phyloP scores from a whole-genome alignment of 2,888 invertebrate species.

The Melitaea athalia region DNA sequence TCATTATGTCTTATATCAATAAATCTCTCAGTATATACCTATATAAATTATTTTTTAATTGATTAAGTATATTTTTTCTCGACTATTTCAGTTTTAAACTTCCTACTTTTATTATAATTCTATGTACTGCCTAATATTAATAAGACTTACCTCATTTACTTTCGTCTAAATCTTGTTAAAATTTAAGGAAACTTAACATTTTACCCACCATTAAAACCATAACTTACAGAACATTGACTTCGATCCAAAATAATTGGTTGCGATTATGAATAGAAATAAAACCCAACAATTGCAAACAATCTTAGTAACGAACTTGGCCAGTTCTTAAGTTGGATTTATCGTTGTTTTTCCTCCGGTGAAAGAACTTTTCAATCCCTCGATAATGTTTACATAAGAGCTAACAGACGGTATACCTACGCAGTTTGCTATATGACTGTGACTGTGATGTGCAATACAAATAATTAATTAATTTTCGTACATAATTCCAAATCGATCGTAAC shows the following conservation, averaged over 20 bases:
- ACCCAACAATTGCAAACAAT: slow-evolving; percentile 18
- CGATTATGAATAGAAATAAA: slow-evolving; percentile 20
- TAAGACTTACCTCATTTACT: too few relatives aligned
- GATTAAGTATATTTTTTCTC: too few relatives aligned
- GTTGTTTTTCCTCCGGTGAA: slow-evolving; percentile 68
- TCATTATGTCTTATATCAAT: too few relatives aligned
- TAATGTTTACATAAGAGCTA: slow-evolving; percentile 71
- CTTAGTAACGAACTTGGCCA: slow-evolving; percentile 49
- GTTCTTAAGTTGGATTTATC: slow-evolving; percentile 73
- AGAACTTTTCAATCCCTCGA: slow-evolving; percentile 69
- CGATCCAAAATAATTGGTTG: slow-evolving; percentile 29
- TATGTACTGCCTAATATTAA: too few relatives aligned
- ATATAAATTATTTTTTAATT: too few relatives aligned
- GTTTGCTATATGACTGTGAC: slow-evolving; percentile 9
- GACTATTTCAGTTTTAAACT: too few relatives aligned
- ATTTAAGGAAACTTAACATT: not conserved
- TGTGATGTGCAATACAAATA: not conserved
- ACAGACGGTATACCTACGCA: slow-evolving; percentile 46
- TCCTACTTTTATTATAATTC: too few relatives aligned
- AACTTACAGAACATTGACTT: slow-evolving; percentile 25
- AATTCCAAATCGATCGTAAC: too few relatives aligned
- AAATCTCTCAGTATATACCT: too few relatives aligned
- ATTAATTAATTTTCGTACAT: too few relatives aligned
- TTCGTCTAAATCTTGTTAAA: too few relatives aligned
- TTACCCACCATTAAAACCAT: slow-evolving; percentile 2